These are phyloP conservation scores for Ptyas mucosa DNA, from an alignment of 2,113 vertebrate species.

Conservation along the genomic window DNA sequence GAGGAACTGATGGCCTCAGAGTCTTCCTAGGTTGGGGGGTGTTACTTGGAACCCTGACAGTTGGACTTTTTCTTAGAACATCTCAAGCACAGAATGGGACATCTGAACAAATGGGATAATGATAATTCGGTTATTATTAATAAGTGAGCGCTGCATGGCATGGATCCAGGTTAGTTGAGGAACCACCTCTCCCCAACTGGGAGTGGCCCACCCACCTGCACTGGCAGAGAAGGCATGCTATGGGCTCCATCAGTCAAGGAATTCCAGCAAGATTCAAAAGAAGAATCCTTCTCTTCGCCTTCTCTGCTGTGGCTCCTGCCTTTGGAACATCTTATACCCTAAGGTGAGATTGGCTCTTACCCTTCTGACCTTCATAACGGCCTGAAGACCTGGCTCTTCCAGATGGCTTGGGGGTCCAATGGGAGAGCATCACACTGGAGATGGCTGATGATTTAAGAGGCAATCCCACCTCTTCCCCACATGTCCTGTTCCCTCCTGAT, in stretches of 20 bases:
- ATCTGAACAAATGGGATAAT: background rate
- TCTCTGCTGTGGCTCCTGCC: background rate
- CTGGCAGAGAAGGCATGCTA: background rate
- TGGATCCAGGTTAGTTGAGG: background rate
- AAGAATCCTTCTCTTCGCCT: too few species aligned
- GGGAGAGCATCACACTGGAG: background rate
- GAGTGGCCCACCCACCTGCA: background rate
- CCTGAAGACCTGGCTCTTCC: background rate
- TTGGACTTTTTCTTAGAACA: constrained; percentile 49
- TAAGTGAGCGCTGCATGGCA: constrained; percentile 35
- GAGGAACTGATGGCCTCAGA: too few species aligned
- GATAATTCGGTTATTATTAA: constrained; percentile 63
- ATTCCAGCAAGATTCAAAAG: background rate
- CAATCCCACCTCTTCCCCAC: background rate
- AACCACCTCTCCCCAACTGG: background rate
- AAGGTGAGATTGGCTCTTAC: background rate
- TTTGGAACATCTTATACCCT: background rate
- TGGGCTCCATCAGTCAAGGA: background rate
- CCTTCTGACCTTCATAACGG: background rate
- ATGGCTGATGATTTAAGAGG: background rate
- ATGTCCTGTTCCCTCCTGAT: background rate
- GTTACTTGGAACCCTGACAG: too few species aligned
- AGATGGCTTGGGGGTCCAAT: background rate
- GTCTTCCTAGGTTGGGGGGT: too few species aligned
- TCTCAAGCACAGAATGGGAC: constrained; percentile 17